Conservation (phyloP, 2,888 invertebrate genomes). For the Drosophila anomalata region DNA sequence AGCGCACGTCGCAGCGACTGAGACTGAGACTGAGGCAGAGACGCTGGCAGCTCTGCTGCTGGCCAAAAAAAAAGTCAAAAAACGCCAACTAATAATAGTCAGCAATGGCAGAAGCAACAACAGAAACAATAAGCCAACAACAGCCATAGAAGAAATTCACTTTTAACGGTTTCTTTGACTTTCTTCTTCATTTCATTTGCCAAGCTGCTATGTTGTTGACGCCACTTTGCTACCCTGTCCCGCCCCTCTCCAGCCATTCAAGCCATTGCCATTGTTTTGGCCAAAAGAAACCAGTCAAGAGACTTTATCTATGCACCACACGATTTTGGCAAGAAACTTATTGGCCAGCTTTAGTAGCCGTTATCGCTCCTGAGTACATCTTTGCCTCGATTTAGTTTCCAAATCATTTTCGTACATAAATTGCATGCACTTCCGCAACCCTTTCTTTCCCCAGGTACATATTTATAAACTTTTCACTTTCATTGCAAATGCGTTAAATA, state of each 20-base stretch:
- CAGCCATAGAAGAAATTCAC: conserved; percentile 54
- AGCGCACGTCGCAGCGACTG: conserved; percentile 64
- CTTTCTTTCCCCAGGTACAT: not conserved
- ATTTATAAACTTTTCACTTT: conserved; percentile 64
- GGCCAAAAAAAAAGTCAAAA: conserved; percentile 55
- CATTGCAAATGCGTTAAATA: conserved; percentile 64
- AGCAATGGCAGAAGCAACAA: conserved; percentile 53
- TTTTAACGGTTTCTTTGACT: conserved; percentile 64
- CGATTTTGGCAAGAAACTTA: conserved; percentile 41
- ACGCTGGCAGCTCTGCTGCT: conserved; percentile 36
- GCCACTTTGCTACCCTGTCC: conserved; percentile 19
- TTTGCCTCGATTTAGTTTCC: conserved; percentile 35
- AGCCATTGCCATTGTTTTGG: conserved; percentile 48
- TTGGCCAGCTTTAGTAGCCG: conserved; percentile 38
- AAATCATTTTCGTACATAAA: conserved; percentile 42
- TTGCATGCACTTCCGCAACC: conserved; percentile 23
- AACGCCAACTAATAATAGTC: conserved; percentile 65
- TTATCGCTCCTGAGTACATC: conserved; percentile 42
- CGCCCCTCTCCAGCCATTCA: conserved; percentile 6
- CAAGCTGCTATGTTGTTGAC: conserved; percentile 29
- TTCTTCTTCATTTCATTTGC: conserved; percentile 70
- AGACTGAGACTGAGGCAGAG: not conserved
- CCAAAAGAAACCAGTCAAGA: conserved; percentile 42
- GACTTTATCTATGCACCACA: conserved; percentile 50
- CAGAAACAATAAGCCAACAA: conserved; percentile 27